A percentile compares a stretch with the other conserved stretches of the same genome.
Evolutionary conservation across 2,113 vertebrate species (phyloP).

Genomic region (Thymallus thymallus): DNA sequence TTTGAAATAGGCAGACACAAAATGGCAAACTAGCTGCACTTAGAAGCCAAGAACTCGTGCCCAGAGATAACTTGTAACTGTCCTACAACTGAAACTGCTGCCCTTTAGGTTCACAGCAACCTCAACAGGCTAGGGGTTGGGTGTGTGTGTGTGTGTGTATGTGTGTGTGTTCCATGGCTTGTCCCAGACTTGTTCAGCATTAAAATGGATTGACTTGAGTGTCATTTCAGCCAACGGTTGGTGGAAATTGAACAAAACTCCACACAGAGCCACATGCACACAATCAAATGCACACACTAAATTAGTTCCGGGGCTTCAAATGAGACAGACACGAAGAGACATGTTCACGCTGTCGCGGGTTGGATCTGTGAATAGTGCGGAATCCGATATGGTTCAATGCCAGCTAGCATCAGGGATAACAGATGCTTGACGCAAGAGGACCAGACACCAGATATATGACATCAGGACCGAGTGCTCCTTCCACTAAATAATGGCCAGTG

Average conservation of each 20-base stretch:
- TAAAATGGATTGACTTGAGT: slow-evolving; percentile 38
- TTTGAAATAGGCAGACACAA: neutral
- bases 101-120: neutral
- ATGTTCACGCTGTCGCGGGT: slow-evolving; percentile 12
- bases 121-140: neutral
- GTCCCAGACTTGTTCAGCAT: slow-evolving; percentile 16
- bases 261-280: neutral
- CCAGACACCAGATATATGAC: slow-evolving; percentile 37
- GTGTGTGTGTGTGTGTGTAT: too few relatives aligned
- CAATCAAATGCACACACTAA: neutral
- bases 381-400: slow-evolving; percentile 32
- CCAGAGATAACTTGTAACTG: neutral
- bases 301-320: slow-evolving; percentile 11
- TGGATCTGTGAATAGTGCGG: slow-evolving; percentile 9
- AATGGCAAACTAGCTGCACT: slow-evolving; percentile 6
- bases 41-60: neutral
- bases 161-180: too few relatives aligned
- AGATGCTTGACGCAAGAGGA: slow-evolving; percentile 43
- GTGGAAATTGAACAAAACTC: neutral
- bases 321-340: slow-evolving; percentile 11
- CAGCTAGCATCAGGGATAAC: slow-evolving; percentile 45
- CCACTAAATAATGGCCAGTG: slow-evolving; percentile 30
- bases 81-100: neutral
- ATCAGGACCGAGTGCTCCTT: slow-evolving; percentile 28
- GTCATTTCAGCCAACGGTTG: slow-evolving; percentile 46